phyloP scores from a whole-genome alignment of 2,888 invertebrate species.

The Palloptera scutellata region DNA sequence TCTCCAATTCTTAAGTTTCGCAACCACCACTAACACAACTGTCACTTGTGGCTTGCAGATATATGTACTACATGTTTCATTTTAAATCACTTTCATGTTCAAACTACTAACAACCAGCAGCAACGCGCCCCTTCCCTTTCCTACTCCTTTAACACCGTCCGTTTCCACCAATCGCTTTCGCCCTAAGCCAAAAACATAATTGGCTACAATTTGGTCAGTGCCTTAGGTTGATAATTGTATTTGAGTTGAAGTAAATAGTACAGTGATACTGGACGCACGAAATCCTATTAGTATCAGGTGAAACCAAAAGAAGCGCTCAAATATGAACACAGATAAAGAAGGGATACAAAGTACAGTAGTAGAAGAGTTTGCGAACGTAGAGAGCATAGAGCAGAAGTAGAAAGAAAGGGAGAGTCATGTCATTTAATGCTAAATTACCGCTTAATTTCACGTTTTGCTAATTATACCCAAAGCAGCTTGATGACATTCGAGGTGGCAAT shows the following conservation, averaged over 20 bases:
- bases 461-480: background rate
- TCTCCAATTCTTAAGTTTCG: no score
- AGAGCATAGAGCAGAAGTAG: background rate
- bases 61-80: no score
- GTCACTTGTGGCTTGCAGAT: no score
- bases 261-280: background rate
- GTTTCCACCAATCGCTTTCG: no score
- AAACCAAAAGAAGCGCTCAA: background rate
- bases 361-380: background rate
- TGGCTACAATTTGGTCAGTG: background rate
- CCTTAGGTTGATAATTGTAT: background rate
- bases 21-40: no score
- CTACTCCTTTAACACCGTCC: no score
- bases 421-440: constrained; percentile 7
- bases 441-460: background rate
- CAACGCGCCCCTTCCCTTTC: no score
- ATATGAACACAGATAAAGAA: background rate
- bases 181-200: no score
- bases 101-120: no score
- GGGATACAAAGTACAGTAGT: background rate
- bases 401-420: background rate
- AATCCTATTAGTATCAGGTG: constrained; percentile 4
- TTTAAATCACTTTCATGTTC: no score
- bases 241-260: background rate
- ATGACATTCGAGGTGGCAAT: no score